phyloP scores from a whole-genome alignment of 1,140 invertebrate species.

The Aleiodes sp. region DNA sequence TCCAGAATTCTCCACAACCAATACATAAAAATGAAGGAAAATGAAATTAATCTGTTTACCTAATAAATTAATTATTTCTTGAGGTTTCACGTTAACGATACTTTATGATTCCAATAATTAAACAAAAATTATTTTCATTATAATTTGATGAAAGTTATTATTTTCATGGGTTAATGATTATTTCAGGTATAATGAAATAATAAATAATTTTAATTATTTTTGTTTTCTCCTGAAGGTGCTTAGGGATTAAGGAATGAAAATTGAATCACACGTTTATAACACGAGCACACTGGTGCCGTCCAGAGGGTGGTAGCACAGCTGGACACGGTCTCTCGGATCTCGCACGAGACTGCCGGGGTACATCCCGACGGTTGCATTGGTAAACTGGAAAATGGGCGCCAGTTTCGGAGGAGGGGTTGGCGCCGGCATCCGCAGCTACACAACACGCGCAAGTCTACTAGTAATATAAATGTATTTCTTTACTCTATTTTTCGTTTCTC shows the following conservation, averaged over 20 bases:
- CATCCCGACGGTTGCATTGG: slow-evolving; percentile 13
- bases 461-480: slow-evolving; percentile 14
- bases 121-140: no score
- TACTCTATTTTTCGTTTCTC: background rate
- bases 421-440: slow-evolving; percentile 11
- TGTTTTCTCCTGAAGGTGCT: no score
- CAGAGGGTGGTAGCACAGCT: slow-evolving; percentile 7
- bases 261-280: background rate
- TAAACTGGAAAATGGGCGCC: slow-evolving; percentile 12
- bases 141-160: no score
- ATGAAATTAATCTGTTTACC: no score
- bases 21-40: no score
- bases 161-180: no score
- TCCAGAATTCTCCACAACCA: no score
- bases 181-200: no score
- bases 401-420: slow-evolving; percentile 3
- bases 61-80: no score
- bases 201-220: no score
- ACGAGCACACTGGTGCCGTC: background rate
- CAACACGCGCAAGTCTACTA: slow-evolving; percentile 16
- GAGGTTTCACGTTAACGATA: no score
- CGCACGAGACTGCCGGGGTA: slow-evolving; percentile 19
- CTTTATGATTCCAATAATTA: no score
- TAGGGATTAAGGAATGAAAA: background rate
- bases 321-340: background rate